These are phyloP conservation scores for Alosa alosa DNA, from an alignment of 2,113 vertebrate genomes.

Conservation along the genomic window DNA sequence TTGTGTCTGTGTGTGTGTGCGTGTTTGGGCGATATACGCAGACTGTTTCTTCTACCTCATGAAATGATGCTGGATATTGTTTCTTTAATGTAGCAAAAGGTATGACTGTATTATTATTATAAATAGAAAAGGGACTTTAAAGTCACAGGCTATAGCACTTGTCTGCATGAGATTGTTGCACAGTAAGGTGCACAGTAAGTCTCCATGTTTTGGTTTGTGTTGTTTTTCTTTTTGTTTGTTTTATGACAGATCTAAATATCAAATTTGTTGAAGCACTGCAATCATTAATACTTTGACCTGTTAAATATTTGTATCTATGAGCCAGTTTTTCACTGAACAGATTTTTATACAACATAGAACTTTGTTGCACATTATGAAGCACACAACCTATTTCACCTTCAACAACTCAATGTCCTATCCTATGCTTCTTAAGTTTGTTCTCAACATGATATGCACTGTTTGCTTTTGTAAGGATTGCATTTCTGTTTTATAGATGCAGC, in stretches of 20 bases:
- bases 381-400: not conserved
- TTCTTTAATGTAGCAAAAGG: not conserved
- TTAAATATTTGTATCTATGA: not conserved
- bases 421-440: slow-evolving; percentile 9
- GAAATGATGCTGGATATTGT: not conserved
- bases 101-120: not conserved
- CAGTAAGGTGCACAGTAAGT: not conserved
- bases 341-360: not conserved
- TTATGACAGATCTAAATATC: not conserved
- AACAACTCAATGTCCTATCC: no score
- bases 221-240: not conserved
- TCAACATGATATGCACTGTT: not conserved
- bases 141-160: not conserved
- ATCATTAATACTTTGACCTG: not conserved
- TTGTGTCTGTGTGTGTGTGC: no score
- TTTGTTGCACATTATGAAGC: not conserved
- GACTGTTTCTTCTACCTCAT: not conserved
- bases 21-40: not conserved
- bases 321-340: not conserved
- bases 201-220: no score
- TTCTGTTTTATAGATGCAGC: slow-evolving; percentile 65
- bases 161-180: not conserved
- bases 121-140: no score
- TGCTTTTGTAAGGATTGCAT: slow-evolving; percentile 20
- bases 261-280: not conserved